Evolutionary conservation across 2,113 vertebrate genomes (phyloP).

Genomic region (Empidonax alnorum): DNA sequence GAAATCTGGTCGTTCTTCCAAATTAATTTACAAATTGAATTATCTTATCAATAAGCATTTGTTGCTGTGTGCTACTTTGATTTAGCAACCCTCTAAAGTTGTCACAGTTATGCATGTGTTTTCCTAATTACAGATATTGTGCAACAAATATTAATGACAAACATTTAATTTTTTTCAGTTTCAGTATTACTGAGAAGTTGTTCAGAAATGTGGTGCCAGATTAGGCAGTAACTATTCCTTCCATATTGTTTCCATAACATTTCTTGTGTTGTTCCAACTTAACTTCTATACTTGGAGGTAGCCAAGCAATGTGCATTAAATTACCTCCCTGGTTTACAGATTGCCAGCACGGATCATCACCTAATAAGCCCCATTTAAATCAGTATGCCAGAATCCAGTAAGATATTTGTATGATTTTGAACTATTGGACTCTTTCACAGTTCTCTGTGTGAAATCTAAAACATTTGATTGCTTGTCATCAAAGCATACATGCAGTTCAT

Average conservation of each 20-base stretch:
- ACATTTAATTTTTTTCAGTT: not conserved
- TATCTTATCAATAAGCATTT: not conserved
- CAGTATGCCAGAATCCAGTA: slow-evolving; percentile 8
- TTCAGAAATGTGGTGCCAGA: not conserved
- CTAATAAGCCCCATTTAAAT: slow-evolving; percentile 37
- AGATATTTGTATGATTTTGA: slow-evolving; percentile 32
- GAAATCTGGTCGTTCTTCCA: not conserved
- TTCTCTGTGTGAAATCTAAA: slow-evolving; percentile 56
- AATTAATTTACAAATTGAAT: not conserved
- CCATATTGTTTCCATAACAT: slow-evolving; percentile 29
- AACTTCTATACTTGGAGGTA: slow-evolving; percentile 5
- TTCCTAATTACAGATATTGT: not conserved
- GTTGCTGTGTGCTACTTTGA: not conserved
- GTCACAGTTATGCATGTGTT: not conserved
- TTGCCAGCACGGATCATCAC: not conserved
- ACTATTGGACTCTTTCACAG: slow-evolving; percentile 42
- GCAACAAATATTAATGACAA: not conserved
- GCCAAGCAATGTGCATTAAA: slow-evolving; percentile 43
- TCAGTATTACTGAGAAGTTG: not conserved
- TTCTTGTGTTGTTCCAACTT: slow-evolving; percentile 18
- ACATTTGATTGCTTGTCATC: slow-evolving; percentile 51
- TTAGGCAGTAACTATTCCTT: not conserved
- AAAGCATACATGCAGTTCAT: slow-evolving; percentile 24
- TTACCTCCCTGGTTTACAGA: slow-evolving; percentile 8
- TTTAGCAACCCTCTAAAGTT: not conserved